phyloP scores from a whole-genome alignment of 2,797 vertebrate species.

The Chromobotia macracanthus region DNA sequence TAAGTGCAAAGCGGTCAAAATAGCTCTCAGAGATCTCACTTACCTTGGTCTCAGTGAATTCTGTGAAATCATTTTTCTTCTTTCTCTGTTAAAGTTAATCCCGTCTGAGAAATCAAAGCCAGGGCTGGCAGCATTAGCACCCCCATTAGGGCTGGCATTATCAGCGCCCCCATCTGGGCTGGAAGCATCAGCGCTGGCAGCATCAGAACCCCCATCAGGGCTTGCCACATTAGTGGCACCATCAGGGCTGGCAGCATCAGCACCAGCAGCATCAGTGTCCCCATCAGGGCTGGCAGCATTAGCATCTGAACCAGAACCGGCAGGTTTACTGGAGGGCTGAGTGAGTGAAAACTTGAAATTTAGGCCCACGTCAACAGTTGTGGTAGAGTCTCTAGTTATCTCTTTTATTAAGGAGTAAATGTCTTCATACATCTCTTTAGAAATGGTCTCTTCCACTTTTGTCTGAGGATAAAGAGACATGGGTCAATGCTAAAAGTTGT shows the following conservation, averaged over 20 bases:
- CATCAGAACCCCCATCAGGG: too few species aligned
- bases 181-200: too few species aligned
- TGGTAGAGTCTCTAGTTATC: conserved; percentile 65
- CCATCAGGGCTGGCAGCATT: conserved; percentile 18
- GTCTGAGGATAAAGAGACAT: conserved; percentile 72
- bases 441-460: conserved; percentile 75
- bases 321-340: conserved; percentile 55
- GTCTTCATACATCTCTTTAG: conserved; percentile 78
- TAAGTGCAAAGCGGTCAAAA: neutral
- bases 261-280: neutral
- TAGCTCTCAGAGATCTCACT: conserved; percentile 33
- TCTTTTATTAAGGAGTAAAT: conserved; percentile 70
- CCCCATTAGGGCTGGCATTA: neutral
- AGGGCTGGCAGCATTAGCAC: neutral
- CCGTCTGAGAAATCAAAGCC: neutral
- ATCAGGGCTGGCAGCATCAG: too few species aligned
- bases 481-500: conserved; percentile 1
- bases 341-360: conserved; percentile 77
- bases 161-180: too few species aligned
- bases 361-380: conserved; percentile 54
- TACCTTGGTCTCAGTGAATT: conserved; percentile 71
- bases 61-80: conserved; percentile 65
- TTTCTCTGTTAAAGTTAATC: fast-evolving
- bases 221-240: too few species aligned
- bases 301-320: neutral